Base-by-base conservation (phyloP, 2,113 vertebrate species). In the Phyllopteryx taeniolatus region DNA sequence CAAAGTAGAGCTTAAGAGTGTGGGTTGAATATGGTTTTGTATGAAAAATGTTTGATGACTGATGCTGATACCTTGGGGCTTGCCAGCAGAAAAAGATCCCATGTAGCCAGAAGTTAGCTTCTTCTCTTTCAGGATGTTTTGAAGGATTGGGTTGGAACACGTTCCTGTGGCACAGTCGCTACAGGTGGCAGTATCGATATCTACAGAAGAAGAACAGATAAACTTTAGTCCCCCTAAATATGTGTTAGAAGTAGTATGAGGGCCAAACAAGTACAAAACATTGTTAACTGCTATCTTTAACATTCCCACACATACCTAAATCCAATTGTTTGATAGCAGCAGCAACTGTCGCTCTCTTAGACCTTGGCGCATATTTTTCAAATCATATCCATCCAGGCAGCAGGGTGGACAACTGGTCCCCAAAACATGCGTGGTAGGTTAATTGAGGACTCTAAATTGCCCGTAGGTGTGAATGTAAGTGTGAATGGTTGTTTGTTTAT, bases 71-170 rank as follows among this genome's bases (percentile, higher is more conserved):
- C 92, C 91, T 83, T 31, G 42, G 20, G 92, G 92, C 54, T 93
- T 93, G 60, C 4, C 1, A 7, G 73, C 0, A 46, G 88, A 88
- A 27, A 67, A 33, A 14, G 90, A 65, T 54, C 83, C 87, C 78
- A 92, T 83, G 77, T 93, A 93, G 15, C 93, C 92, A n/a, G 91
- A 92, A 33, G 91, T 93, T 10, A 93, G 91, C 44, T 85, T 87
- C 77, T 82, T 90, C 44, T 86, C 49, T 2, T 80, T 66, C 10
- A 91, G 51, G 72, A 93, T 91, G 27, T 67, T 76, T 31, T 87
- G 64, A 46, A 93, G 86, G 49, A 93, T 81, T 4, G 76, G 68
- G 56, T 91, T 90, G 13, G 86, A 59, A 39, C 92, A 93, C 8
- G 65, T 81, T 46, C 85, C 88, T 63, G 73, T 88, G 2, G 65